These are phyloP conservation scores for Pseudomyrmex gracilis DNA, from an alignment of 1,140 invertebrate genomes.

Conservation along the genomic window DNA sequence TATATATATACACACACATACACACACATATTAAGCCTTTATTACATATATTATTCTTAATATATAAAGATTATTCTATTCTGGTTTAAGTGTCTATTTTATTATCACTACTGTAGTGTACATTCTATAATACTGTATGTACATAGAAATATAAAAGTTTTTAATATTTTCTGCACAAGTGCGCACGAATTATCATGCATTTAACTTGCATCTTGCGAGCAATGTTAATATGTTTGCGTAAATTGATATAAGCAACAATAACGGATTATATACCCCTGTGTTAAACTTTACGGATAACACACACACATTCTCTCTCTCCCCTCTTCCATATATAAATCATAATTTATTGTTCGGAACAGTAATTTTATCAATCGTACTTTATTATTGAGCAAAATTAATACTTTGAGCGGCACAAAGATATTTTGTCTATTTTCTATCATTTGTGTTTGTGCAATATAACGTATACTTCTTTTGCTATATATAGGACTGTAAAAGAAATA, in stretches of 20 bases:
- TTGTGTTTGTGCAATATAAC: conserved; percentile 36
- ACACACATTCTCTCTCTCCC: too few relatives aligned
- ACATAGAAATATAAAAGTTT: conserved; percentile 43
- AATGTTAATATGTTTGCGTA: conserved; percentile 13
- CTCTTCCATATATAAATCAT: too few relatives aligned
- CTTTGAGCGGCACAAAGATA: conserved; percentile 63
- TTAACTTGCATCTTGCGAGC: neutral
- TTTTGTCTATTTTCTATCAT: conserved; percentile 5
- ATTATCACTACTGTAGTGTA: conserved; percentile 37
- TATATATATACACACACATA: too few relatives aligned
- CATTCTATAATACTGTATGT: conserved; percentile 26
- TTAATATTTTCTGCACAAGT: conserved; percentile 12
- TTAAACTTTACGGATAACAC: neutral
- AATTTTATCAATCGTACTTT: too few relatives aligned
- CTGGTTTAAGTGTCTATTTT: conserved; percentile 64
- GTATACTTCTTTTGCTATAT: conserved; percentile 50
- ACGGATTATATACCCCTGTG: neutral
- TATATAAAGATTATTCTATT: conserved; percentile 79
- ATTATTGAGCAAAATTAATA: conserved; percentile 67
- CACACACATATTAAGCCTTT: conserved; percentile 72
- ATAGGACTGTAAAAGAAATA: conserved; percentile 47
- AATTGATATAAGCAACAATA: conserved; percentile 4
- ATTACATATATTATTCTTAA: conserved; percentile 80
- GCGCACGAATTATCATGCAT: conserved; percentile 17
- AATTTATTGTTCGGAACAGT: too few relatives aligned